Percentiles rank a stretch among this genome's conserved stretches.
Conservation (phyloP, 37 sponge, comb jelly and placozoan genomes). For the Crambe crambe region DNA sequence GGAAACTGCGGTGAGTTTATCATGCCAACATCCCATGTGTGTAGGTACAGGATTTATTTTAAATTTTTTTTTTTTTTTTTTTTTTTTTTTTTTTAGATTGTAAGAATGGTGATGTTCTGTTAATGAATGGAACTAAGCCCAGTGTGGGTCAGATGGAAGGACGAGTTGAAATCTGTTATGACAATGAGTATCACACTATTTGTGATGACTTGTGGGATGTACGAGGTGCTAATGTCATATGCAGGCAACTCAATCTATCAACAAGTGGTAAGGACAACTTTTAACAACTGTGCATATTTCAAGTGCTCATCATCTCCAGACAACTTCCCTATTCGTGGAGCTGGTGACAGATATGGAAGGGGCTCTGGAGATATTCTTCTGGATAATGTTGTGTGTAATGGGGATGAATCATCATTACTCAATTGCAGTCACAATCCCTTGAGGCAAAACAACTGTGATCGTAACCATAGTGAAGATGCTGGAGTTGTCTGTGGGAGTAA, state of each 20-base stretch:
- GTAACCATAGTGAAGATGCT: slow-evolving; percentile 39
- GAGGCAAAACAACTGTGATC: slow-evolving; percentile 35
- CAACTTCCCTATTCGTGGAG: not conserved
- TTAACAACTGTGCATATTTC: not conserved
- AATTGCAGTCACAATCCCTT: slow-evolving; percentile 20
- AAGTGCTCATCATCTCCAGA: not conserved
- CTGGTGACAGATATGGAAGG: slow-evolving; percentile 11
- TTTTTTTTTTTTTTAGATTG: not conserved
- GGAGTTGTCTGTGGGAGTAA: slow-evolving; percentile 39
- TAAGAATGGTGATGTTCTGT: slow-evolving; percentile 33
- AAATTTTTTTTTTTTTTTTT: not conserved
- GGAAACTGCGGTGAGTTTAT: not conserved
- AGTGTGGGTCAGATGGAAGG: not conserved
- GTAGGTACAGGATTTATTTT: not conserved
- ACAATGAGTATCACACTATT: slow-evolving; percentile 7
- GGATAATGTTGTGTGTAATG: slow-evolving; percentile 22
- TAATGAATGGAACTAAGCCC: slow-evolving; percentile 27
- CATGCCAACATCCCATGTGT: not conserved
- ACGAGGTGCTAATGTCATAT: slow-evolving; percentile 1
- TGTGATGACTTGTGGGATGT: slow-evolving; percentile 35
- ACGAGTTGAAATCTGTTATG: slow-evolving; percentile 11
- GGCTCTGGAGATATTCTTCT: slow-evolving; percentile 5
- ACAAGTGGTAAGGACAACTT: not conserved
- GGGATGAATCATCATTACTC: slow-evolving; percentile 31
- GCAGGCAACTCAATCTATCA: not conserved